phyloP scores from a whole-genome alignment of 2,888 invertebrate genomes.

The Nephrotoma guestfalica region DNA sequence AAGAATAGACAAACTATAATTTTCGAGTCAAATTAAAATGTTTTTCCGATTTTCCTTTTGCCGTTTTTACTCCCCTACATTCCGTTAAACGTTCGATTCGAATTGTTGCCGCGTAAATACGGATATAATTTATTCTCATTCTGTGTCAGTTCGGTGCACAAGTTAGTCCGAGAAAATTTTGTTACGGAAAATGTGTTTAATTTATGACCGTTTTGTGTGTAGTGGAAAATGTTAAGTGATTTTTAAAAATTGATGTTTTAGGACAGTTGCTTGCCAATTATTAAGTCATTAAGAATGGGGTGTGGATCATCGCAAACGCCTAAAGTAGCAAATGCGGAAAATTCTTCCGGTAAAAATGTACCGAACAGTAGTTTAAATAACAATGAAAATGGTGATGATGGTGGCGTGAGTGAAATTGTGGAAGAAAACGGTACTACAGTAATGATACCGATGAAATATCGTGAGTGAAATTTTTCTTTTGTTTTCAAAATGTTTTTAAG shows the following conservation, averaged over 20 bases:
- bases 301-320: conserved; percentile 17
- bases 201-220: not conserved
- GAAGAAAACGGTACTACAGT: not conserved
- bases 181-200: not conserved
- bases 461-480: conserved; percentile 5
- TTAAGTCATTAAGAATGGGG: conserved; percentile 14
- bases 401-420: not conserved
- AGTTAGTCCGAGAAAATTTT: not conserved
- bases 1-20: not conserved
- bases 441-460: conserved; percentile 6
- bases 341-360: not conserved
- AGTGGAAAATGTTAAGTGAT: not conserved
- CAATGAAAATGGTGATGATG: not conserved
- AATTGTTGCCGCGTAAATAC: not conserved
- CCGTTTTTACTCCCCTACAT: not conserved
- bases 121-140: not conserved
- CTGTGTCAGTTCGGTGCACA: not conserved
- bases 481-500: too few relatives aligned
- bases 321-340: not conserved
- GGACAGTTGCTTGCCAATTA: not conserved
- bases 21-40: not conserved
- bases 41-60: not conserved
- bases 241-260: not conserved
- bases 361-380: not conserved
- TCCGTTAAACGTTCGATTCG: not conserved